Conservation (phyloP, 2,113 vertebrate genomes). For the Oncorhynchus keta region DNA sequence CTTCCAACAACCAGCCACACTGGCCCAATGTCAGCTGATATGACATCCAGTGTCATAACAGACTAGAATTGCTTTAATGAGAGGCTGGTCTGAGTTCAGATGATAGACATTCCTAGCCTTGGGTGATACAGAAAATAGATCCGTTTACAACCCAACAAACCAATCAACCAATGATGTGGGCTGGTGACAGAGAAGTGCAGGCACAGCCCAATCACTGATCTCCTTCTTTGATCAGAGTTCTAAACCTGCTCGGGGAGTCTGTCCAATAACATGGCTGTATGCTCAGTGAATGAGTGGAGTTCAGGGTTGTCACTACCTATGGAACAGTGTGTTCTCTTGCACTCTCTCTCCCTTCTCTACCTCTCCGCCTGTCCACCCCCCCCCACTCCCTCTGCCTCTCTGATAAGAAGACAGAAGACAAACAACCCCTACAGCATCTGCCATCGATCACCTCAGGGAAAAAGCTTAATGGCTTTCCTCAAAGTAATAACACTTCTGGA, state of each 20-base stretch:
- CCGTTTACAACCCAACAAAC: constrained; percentile 29
- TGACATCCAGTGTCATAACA: constrained; percentile 17
- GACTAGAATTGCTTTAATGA: constrained; percentile 7
- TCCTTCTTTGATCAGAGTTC: constrained; percentile 38
- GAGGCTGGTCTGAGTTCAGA: constrained; percentile 12
- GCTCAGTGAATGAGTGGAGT: constrained; percentile 18
- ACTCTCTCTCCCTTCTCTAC: neutral
- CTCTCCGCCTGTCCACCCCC: neutral
- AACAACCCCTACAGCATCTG: constrained; percentile 63
- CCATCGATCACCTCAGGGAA: constrained; percentile 63
- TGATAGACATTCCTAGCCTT: constrained; percentile 13
- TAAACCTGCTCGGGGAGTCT: constrained; percentile 23
- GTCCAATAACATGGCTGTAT: constrained; percentile 26
- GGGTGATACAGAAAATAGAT: neutral
- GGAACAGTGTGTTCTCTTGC: neutral
- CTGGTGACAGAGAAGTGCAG: constrained; percentile 50
- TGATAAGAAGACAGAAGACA: constrained; percentile 73
- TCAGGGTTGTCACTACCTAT: neutral
- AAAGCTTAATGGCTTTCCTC: constrained; percentile 67
- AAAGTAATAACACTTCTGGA: constrained; percentile 67
- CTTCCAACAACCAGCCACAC: constrained; percentile 9
- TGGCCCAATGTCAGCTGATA: constrained; percentile 17
- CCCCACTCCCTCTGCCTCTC: constrained; percentile 30
- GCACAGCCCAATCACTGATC: constrained; percentile 38
- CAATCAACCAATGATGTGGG: constrained; percentile 43